A percentile compares a stretch with the other conserved stretches of the same genome.
These are phyloP conservation scores for Pyxicephalus adspersus DNA, from an alignment of 2,113 vertebrate species.

Conservation along the genomic window DNA sequence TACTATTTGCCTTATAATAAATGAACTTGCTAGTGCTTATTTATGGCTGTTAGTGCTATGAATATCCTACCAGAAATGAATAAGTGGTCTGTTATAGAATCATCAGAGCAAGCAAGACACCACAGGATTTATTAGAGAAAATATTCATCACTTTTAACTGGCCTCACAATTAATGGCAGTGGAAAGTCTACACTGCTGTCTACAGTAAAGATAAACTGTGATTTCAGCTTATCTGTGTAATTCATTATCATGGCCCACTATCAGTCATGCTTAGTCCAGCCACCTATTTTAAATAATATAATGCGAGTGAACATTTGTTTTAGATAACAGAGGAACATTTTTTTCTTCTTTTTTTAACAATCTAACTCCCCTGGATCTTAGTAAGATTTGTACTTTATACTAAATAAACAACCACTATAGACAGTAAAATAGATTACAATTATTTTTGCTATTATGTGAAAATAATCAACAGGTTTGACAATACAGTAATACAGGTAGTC, in stretches of 20 bases:
- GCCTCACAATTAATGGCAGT: constrained; percentile 1
- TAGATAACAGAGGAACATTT: background rate
- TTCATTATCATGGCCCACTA: background rate
- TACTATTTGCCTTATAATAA: too few relatives aligned
- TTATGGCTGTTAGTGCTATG: background rate
- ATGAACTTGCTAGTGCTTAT: background rate
- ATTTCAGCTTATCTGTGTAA: constrained; percentile 2
- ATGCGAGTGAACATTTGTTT: background rate
- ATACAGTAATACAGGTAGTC: too few relatives aligned
- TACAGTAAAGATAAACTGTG: constrained; percentile 6
- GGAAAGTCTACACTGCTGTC: background rate
- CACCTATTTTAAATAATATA: background rate
- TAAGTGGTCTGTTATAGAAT: background rate
- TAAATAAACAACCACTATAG: too few relatives aligned
- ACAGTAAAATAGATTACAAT: too few relatives aligned
- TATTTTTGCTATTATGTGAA: too few relatives aligned
- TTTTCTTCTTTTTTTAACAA: background rate
- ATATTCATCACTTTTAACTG: background rate
- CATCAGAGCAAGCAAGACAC: background rate
- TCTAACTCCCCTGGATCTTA: too few relatives aligned
- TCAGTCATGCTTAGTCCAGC: background rate
- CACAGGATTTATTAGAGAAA: background rate
- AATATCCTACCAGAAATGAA: background rate
- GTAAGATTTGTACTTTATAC: too few relatives aligned
- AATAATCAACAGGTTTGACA: too few relatives aligned